A percentile compares a stretch with the other conserved stretches of the same genome.
phyloP scores from a whole-genome alignment of 2,888 invertebrate species.

The Mylabris sibirica region DNA sequence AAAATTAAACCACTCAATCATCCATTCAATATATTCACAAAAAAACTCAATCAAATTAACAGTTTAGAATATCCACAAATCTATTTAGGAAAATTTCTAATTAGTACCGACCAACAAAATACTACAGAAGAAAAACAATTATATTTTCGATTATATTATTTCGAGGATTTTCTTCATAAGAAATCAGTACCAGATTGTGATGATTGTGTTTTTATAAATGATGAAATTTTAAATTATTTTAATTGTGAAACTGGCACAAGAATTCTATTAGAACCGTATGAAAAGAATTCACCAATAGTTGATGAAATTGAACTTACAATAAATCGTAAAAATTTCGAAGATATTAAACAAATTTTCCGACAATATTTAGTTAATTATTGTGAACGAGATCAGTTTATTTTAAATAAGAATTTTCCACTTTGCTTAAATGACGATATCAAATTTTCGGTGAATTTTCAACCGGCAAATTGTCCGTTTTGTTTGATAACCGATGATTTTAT shows the following conservation, averaged over 20 bases:
- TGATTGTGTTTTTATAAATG: conserved; percentile 62
- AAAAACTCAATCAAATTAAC: conserved; percentile 41
- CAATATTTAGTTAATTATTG: conserved; percentile 64
- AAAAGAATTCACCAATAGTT: conserved; percentile 56
- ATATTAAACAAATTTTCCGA: conserved; percentile 63
- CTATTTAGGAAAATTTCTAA: conserved; percentile 40
- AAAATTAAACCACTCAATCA: conserved; percentile 39
- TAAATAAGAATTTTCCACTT: conserved; percentile 66
- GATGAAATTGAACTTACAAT: conserved; percentile 62
- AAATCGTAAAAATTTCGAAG: conserved; percentile 15
- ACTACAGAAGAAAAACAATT: conserved; percentile 38
- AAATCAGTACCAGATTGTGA: conserved; percentile 24
- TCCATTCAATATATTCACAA: conserved; percentile 57
- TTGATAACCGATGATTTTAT: conserved; percentile 65
- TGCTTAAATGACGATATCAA: conserved; percentile 56
- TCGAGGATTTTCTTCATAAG: conserved; percentile 51
- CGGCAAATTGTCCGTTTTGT: conserved; percentile 63
- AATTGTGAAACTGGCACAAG: conserved; percentile 66
- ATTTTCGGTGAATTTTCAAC: conserved; percentile 56
- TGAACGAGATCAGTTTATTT: conserved; percentile 61
- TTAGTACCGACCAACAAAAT: conserved; percentile 39
- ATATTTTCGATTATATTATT: conserved; percentile 50
- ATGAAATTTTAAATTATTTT: conserved; percentile 65
- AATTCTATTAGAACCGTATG: conserved; percentile 62
- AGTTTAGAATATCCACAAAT: conserved; percentile 30